A percentile compares a stretch with the other conserved stretches of the same genome.
Conservation (phyloP, 2,888 invertebrate species). For the Monoplex corrugatus region DNA sequence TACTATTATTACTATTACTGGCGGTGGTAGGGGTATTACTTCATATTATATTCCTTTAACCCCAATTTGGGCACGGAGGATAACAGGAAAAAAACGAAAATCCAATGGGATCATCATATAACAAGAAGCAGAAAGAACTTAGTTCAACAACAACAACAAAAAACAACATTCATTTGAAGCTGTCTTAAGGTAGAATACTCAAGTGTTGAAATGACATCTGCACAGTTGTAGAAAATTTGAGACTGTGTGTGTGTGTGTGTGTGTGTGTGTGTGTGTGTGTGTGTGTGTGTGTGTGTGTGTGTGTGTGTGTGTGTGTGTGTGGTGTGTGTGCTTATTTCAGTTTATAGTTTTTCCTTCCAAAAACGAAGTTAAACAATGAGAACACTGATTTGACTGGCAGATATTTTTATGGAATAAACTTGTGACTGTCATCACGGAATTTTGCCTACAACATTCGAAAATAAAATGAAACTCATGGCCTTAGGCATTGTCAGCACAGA, state of each 20-base stretch:
- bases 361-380: no score
- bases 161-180: neutral
- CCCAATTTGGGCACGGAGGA: no score
- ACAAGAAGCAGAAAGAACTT: no score
- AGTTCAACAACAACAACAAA: no score
- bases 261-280: neutral
- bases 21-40: neutral
- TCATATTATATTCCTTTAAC: neutral
- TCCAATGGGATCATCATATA: no score
- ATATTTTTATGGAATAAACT: no score
- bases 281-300: neutral
- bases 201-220: neutral
- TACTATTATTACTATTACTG: neutral
- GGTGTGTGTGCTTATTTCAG: neutral
- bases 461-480: neutral
- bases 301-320: no score
- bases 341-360: neutral
- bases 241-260: constrained; percentile 1
- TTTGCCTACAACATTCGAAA: neutral
- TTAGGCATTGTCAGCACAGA: neutral
- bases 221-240: no score
- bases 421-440: no score
- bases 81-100: no score
- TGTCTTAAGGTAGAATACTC: neutral
- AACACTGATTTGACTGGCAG: no score